Evolutionary conservation across 1,140 invertebrate species (phyloP), one percentile per base, ranked within the genome.

Genomic region (Macrostomum lignano): DNA sequence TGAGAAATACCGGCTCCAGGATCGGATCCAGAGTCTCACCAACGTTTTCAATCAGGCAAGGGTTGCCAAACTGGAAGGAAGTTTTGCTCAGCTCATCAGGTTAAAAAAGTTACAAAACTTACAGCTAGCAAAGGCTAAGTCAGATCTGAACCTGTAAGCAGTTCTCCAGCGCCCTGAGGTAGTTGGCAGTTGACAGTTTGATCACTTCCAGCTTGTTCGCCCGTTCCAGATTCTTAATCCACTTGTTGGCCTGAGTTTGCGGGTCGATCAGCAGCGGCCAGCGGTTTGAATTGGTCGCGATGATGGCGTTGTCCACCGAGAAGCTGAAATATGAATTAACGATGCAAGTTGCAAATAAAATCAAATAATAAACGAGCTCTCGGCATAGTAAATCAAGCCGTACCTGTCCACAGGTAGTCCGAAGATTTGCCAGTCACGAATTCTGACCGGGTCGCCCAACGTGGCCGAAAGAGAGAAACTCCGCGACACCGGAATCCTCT

Each of bases 101-200:
- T 49, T 74, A 70, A 36, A 74, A 52, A 24, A 67, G 52, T 36
- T 55, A 64, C 36, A 68, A 58, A 44, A 65, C 73, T 67, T n/a
- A n/a, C n/a, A n/a, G n/a, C n/a, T n/a, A n/a, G n/a, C n/a, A n/a
- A n/a, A n/a, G n/a, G n/a, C n/a, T n/a, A n/a, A n/a, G n/a, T 2
- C 70, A 37, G n/a, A 2, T 26, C 21, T 9, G 21, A 44, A 53
- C 52, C 47, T 55, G 52, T 30, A 59, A 36, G 43, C 54, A 57
- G 39, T 59, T 58, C 38, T 59, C 55, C 13, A 59, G 39, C 9
- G 43, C 40, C 17, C 52, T 38, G 11, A 42, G 38, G 38, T 51
- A 59, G 42, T 49, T 52, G 22, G 42, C 37, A 31, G 52, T 46
- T 6, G 47, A 44, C 21, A 51, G 45, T 41, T 56, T 56, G 25